Percentiles rank a stretch among this genome's conserved stretches.
Conservation (phyloP, 2,797 vertebrate genomes). For the Apogon hyalosoma region DNA sequence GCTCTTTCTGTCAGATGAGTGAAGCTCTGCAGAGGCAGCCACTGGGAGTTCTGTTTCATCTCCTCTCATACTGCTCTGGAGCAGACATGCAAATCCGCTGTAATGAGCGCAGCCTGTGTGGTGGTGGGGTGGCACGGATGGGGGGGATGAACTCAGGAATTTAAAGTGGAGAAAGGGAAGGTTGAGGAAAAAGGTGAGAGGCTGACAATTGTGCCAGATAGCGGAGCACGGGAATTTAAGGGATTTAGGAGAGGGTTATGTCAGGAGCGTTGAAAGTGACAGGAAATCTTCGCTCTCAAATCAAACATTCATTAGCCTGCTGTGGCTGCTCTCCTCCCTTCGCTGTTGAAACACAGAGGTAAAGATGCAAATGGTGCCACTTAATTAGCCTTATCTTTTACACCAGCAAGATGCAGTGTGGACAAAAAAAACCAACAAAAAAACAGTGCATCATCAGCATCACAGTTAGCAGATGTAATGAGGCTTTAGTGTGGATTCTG, state of each 20-base stretch:
- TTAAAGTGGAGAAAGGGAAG: slow-evolving; percentile 67
- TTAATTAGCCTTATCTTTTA: slow-evolving; percentile 76
- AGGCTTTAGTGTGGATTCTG: slow-evolving; percentile 53
- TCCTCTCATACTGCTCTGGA: slow-evolving; percentile 77
- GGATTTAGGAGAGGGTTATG: slow-evolving; percentile 55
- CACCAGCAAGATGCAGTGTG: slow-evolving; percentile 58
- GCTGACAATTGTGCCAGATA: slow-evolving; percentile 53
- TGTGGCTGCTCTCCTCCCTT: slow-evolving; percentile 53
- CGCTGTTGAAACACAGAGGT: slow-evolving; percentile 61
- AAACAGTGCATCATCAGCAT: slow-evolving; percentile 31
- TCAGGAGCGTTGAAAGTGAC: slow-evolving; percentile 61
- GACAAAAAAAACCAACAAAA: slow-evolving; percentile 8
- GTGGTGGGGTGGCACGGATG: slow-evolving; percentile 32
- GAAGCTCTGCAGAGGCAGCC: slow-evolving; percentile 80
- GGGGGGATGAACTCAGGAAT: slow-evolving; percentile 68
- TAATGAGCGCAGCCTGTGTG: slow-evolving; percentile 81
- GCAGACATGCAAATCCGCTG: slow-evolving; percentile 85
- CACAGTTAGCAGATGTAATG: slow-evolving; percentile 55
- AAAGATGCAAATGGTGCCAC: slow-evolving; percentile 65
- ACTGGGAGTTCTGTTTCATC: slow-evolving; percentile 85
- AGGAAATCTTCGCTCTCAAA: slow-evolving; percentile 70
- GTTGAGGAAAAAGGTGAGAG: slow-evolving; percentile 59
- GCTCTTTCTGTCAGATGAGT: slow-evolving; percentile 81
- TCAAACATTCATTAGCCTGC: slow-evolving; percentile 79
- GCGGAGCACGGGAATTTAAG: slow-evolving; percentile 52